Evolutionary conservation across 2,113 vertebrate species (phyloP), one percentile per base, ranked within the genome.

Genomic region (Chlorodrepanis virens): DNA sequence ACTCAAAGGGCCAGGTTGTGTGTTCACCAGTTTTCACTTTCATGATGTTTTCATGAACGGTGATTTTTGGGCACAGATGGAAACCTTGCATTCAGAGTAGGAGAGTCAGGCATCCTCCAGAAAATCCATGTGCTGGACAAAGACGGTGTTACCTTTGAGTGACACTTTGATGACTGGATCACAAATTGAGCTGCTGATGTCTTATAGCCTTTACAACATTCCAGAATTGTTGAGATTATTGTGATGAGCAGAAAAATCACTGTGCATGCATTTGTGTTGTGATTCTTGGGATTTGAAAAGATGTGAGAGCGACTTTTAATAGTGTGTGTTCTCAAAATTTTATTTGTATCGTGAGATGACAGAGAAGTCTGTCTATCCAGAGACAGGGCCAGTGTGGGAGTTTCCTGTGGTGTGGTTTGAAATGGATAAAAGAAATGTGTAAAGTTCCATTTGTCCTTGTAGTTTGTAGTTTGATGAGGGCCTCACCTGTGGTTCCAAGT

Each of bases 191-290:
- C 14, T 40, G 16, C 33, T 27, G 33, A 35, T 47, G 33, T 39
- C 52, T 53, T 53, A 20, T 12, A 54, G 19, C 29, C 10, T 35
- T 35, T 25, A 21, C 8, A 35, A 7, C 16, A 20, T 21, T 27
- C 25, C 7, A 6, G 16, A n/a, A 18, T 23, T 4, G 11, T 10
- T 49, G 40, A 14, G 39, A 27, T 27, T 19, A 10, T 4, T 47
- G 3, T 7, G 2, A 24, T 40, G 8, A 16, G 16, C 12, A 21
- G 16, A 40, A 49, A 49, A 49, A 24, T 20, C 15, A 4, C 4
- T 54, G 24, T 28, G 23, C n/a, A 8, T 8, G 4, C 6, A 14
- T n/a, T 37, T 0, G 4, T 9, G 15, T 20, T 54, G 50, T 37
- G 40, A 15, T 31, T 12, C 12, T 24, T 67, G 50, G 12, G 27